Conservation (phyloP, 2,888 invertebrate genomes). For the Chorisops tibialis region DNA sequence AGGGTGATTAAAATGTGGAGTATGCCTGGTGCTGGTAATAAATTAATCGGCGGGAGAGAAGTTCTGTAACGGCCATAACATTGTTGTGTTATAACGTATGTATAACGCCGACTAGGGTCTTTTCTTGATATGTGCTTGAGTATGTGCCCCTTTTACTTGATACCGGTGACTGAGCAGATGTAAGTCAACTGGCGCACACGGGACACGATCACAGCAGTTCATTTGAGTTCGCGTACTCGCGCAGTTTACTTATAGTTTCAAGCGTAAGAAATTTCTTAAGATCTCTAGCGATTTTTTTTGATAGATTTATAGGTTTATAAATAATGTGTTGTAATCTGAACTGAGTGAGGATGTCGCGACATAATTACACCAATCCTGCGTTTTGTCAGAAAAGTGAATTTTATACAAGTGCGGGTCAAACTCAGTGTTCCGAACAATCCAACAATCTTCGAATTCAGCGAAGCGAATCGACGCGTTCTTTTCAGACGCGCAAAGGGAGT, state of each 20-base stretch:
- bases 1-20: slow-evolving; percentile 13
- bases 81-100: background rate
- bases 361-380: slow-evolving; percentile 72
- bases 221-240: slow-evolving; percentile 15
- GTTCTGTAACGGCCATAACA: slow-evolving; percentile 15
- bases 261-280: background rate
- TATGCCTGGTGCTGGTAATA: slow-evolving; percentile 20
- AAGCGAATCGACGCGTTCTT: slow-evolving; percentile 51
- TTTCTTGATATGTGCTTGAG: slow-evolving; percentile 17
- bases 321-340: background rate
- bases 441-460: slow-evolving; percentile 46
- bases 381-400: slow-evolving; percentile 76
- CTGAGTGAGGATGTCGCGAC: slow-evolving; percentile 45
- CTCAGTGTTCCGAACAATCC: slow-evolving; percentile 44
- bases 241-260: slow-evolving; percentile 8
- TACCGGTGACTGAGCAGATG: slow-evolving; percentile 28
- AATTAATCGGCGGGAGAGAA: slow-evolving; percentile 26
- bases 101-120: slow-evolving; percentile 16
- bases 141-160: slow-evolving; percentile 27
- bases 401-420: slow-evolving; percentile 38
- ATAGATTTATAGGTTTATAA: background rate
- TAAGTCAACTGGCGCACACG: slow-evolving; percentile 24
- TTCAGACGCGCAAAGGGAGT: slow-evolving; percentile 39
- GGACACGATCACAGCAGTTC: slow-evolving; percentile 14
- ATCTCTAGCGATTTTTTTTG: background rate